These are phyloP conservation scores for Neotoxoptera formosana DNA, from an alignment of 1,140 invertebrate species.

Conservation along the genomic window DNA sequence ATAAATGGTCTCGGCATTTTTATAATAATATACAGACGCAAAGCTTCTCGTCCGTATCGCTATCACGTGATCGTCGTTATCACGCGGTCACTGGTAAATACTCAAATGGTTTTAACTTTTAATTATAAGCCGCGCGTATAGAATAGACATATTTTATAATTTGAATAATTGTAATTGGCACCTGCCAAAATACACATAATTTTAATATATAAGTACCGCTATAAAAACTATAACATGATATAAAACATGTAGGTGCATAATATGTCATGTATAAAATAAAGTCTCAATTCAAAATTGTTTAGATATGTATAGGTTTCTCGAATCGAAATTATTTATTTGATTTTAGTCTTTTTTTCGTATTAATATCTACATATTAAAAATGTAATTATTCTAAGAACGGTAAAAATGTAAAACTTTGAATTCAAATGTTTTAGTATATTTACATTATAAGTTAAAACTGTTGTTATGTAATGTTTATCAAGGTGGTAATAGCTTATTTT, in stretches of 20 bases:
- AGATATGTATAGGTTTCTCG: not conserved
- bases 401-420: not conserved
- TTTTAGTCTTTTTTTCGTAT: no score
- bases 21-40: not conserved
- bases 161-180: not conserved
- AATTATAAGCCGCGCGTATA: not conserved
- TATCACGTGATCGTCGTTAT: no score
- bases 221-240: not conserved
- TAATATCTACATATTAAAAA: not conserved
- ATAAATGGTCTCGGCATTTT: not conserved
- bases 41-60: not conserved
- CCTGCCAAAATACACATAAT: not conserved
- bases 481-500: not conserved
- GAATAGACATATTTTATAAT: not conserved
- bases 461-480: not conserved
- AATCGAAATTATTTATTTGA: not conserved
- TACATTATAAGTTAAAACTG: not conserved
- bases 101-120: not conserved
- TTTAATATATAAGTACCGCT: not conserved
- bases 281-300: not conserved
- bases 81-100: not conserved
- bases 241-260: not conserved
- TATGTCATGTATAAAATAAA: not conserved
- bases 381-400: not conserved
- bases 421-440: not conserved